Evolutionary conservation across 2,888 invertebrate species (phyloP).

Genomic region (Aporophyla lueneburgensis): DNA sequence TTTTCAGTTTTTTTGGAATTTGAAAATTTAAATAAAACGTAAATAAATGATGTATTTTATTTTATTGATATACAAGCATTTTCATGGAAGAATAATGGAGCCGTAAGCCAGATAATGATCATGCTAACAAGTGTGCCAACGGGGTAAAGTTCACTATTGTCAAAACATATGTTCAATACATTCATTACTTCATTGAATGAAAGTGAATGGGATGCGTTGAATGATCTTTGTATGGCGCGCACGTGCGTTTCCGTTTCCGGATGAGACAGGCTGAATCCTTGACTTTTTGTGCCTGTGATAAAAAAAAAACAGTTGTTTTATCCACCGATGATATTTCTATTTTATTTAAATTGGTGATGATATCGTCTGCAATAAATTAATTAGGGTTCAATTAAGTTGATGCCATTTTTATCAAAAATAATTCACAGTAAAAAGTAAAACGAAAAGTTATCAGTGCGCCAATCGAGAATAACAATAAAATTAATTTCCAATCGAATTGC

Average conservation of each 20-base stretch:
- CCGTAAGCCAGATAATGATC: neutral
- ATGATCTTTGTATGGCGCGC: slow-evolving; percentile 65
- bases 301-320: slow-evolving; percentile 33
- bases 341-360: slow-evolving; percentile 6
- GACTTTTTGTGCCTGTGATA: slow-evolving; percentile 51
- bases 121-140: slow-evolving; percentile 49
- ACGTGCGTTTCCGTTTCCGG: slow-evolving; percentile 72
- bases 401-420: slow-evolving; percentile 19
- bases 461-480: slow-evolving; percentile 50
- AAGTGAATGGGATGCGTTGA: slow-evolving; percentile 65
- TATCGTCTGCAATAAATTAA: slow-evolving; percentile 13
- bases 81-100: neutral
- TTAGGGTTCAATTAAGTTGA: neutral
- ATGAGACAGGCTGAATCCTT: slow-evolving; percentile 57
- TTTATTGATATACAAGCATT: neutral
- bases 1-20: no score
- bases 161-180: slow-evolving; percentile 53
- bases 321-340: slow-evolving; percentile 1
- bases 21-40: neutral
- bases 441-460: slow-evolving; percentile 15
- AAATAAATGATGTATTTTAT: neutral
- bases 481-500: slow-evolving; percentile 48
- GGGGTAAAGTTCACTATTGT: slow-evolving; percentile 35
- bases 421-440: slow-evolving; percentile 6
- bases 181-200: slow-evolving; percentile 58